phyloP scores from a whole-genome alignment of 2,797 vertebrate genomes.

The Chelon labrosus region DNA sequence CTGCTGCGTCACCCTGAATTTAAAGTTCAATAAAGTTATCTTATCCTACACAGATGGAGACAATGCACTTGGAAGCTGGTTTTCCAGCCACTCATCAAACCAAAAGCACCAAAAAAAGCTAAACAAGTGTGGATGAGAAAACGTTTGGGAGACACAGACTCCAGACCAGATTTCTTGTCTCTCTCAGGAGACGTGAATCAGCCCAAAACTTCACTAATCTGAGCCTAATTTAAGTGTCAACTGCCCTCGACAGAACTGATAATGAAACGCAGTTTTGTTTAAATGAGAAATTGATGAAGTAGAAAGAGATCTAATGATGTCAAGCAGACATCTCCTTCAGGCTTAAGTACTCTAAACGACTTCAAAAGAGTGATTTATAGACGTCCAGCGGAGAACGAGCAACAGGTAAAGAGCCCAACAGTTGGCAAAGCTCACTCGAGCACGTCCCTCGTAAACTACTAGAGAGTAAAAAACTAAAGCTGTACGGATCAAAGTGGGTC shows the following conservation, averaged over 20 bases:
- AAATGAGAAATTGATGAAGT: background rate
- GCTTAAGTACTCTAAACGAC: background rate
- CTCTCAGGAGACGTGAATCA: too few species aligned
- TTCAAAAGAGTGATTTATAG: background rate
- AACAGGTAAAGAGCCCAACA: background rate
- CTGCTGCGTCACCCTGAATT: too few species aligned
- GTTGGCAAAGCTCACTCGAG: background rate
- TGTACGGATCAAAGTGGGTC: background rate
- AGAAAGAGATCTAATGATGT: constrained; percentile 1
- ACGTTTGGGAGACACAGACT: too few species aligned
- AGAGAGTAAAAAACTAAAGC: background rate
- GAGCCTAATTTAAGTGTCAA: too few species aligned
- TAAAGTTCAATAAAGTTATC: too few species aligned
- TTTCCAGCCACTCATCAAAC: too few species aligned
- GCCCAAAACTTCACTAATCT: too few species aligned
- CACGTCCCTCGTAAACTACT: background rate
- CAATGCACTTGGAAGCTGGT: too few species aligned
- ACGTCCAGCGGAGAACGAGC: background rate
- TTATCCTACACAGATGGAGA: too few species aligned
- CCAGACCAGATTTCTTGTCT: too few species aligned
- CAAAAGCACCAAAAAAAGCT: too few species aligned
- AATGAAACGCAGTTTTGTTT: constrained; percentile 6
- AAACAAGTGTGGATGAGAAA: too few species aligned
- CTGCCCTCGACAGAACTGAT: background rate
- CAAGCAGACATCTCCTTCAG: constrained; percentile 8